Percentiles rank a stretch among this genome's conserved stretches.
These are phyloP conservation scores for Menidia beryllina DNA, from an alignment of 2,113 vertebrate species.

Conservation along the genomic window DNA sequence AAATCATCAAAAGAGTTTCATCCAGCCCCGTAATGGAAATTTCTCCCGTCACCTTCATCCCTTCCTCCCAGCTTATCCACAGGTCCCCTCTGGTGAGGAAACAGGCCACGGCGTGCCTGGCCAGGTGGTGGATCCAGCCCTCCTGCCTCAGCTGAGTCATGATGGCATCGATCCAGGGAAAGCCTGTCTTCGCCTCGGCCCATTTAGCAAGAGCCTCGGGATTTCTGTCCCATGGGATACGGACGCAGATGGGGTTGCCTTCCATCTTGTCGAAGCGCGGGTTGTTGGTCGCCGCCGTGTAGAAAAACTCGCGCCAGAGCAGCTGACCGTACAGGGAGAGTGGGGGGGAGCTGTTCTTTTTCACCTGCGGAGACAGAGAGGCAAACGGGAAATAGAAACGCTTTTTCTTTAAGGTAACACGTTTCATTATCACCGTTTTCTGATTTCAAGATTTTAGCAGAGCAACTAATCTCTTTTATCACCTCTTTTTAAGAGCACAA, in stretches of 20 bases:
- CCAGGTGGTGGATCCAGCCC: conserved; percentile 84
- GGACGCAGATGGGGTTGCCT: conserved; percentile 83
- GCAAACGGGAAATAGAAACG: neutral
- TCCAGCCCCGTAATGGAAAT: neutral
- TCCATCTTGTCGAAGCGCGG: conserved; percentile 85
- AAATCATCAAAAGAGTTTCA: neutral
- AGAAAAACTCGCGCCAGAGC: conserved; percentile 84
- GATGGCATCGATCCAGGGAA: conserved; percentile 86
- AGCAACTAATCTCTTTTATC: too few species aligned
- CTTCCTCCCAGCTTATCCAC: conserved; percentile 86
- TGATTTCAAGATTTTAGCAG: too few species aligned
- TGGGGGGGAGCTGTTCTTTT: conserved; percentile 82
- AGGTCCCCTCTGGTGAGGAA: conserved; percentile 84
- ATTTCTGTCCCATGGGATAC: conserved; percentile 84
- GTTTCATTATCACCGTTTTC: neutral
- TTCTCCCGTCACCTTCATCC: conserved; percentile 79
- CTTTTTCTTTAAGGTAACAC: neutral
- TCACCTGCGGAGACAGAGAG: conserved; percentile 66
- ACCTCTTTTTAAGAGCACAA: too few species aligned
- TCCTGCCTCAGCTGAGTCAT: conserved; percentile 85
- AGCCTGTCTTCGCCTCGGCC: conserved; percentile 83
- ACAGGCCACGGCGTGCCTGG: conserved; percentile 82
- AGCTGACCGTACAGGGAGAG: conserved; percentile 84
- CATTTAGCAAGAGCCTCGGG: conserved; percentile 82
- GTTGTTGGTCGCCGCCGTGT: conserved; percentile 82